Conservation (phyloP, 2,113 vertebrate species). For the Ctenodactylus gundi region DNA sequence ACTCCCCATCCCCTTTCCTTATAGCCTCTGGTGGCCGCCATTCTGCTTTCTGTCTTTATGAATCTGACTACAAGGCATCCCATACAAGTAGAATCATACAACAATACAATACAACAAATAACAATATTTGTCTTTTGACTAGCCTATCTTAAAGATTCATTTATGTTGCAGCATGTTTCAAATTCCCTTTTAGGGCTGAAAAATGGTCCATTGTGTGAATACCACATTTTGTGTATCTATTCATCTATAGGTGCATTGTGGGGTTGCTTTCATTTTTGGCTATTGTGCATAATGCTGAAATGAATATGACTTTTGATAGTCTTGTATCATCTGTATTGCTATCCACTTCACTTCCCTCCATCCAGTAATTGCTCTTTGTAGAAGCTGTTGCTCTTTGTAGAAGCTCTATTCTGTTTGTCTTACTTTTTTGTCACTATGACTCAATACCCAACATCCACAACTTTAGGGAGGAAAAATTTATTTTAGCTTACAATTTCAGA, state of each 20-base stretch:
- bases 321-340: background rate
- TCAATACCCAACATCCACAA: too few species aligned
- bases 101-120: too few species aligned
- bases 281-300: background rate
- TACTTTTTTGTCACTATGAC: too few species aligned
- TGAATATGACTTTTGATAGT: background rate
- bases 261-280: background rate
- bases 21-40: background rate
- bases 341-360: background rate
- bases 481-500: too few species aligned
- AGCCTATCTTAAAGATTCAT: background rate
- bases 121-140: background rate
- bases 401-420: constrained; percentile 12
- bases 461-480: too few species aligned
- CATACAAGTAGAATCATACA: background rate
- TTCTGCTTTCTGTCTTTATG: background rate
- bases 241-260: background rate
- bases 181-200: background rate
- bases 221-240: background rate
- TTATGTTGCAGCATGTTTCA: background rate
- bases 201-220: background rate
- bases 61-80: background rate
- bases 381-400: background rate
- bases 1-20: background rate
- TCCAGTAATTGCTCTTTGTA: background rate